Evolutionary conservation across 1,140 invertebrate species (phyloP).

Genomic region (Bombus superbus): DNA sequence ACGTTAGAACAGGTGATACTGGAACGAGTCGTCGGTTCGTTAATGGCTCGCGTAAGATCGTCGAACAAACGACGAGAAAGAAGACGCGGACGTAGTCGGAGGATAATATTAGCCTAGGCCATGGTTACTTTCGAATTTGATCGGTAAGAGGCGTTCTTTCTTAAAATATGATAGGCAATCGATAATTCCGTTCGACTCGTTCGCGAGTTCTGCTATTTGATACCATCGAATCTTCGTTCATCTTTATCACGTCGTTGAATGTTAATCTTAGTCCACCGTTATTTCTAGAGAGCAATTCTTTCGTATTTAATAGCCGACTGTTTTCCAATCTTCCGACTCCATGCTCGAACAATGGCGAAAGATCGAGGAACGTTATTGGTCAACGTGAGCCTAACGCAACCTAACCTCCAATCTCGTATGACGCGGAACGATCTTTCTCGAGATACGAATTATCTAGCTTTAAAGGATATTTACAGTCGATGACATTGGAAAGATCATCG

Average conservation of each 20-base stretch:
- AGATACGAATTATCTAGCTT: too few relatives aligned
- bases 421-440: too few relatives aligned
- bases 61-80: constrained; percentile 37
- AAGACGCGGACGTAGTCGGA: constrained; percentile 39
- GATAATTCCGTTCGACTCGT: not conserved
- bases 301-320: not conserved
- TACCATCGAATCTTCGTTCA: constrained; percentile 1
- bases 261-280: constrained; percentile 27
- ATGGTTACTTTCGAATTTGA: constrained; percentile 69
- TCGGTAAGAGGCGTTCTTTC: not conserved
- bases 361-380: too few relatives aligned
- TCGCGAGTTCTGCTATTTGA: not conserved
- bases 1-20: constrained; percentile 25
- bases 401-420: too few relatives aligned
- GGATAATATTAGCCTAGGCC: constrained; percentile 81
- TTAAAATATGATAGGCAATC: not conserved
- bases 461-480: too few relatives aligned
- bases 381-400: too few relatives aligned
- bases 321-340: not conserved
- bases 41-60: constrained; percentile 35
- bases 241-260: constrained; percentile 5
- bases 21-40: constrained; percentile 1
- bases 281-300: not conserved
- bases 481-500: too few relatives aligned
- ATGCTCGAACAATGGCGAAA: too few relatives aligned